These are phyloP conservation scores for Chaetodon trifascialis DNA, from an alignment of 2,113 vertebrate genomes.

Conservation along the genomic window DNA sequence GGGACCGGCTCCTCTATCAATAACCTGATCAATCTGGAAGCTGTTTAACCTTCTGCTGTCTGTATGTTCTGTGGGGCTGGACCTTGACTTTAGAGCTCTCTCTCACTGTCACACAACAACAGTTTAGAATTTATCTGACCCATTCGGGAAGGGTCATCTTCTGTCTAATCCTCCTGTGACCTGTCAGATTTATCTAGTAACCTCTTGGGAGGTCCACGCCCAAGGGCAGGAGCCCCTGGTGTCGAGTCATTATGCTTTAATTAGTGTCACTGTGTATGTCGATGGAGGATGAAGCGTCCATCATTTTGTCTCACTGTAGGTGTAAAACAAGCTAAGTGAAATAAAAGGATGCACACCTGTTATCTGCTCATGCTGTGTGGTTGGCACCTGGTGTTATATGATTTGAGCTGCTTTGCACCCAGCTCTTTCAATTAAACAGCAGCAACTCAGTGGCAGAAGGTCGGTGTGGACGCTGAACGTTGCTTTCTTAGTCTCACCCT, in stretches of 20 bases:
- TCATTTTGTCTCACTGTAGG: not conserved
- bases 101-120: not conserved
- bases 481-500: not conserved
- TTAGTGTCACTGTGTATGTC: not conserved
- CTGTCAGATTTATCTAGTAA: not conserved
- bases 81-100: slow-evolving; percentile 20
- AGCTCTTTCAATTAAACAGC: not conserved
- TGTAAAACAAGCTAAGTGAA: not conserved
- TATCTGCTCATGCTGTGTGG: not conserved
- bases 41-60: slow-evolving; percentile 9
- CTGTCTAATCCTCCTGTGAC: not conserved
- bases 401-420: not conserved
- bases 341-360: not conserved
- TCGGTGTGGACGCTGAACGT: not conserved
- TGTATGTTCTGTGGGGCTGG: not conserved
- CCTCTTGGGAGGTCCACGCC: not conserved
- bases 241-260: not conserved
- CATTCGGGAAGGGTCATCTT: not conserved
- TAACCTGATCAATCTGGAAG: slow-evolving; percentile 61
- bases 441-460: too few relatives aligned
- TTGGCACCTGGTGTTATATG: not conserved
- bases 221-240: not conserved
- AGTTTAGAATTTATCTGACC: not conserved
- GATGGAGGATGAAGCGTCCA: not conserved
- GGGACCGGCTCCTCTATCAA: slow-evolving; percentile 64